Evolutionary conservation across 2,888 invertebrate species (phyloP).

Genomic region (Pachycephus smyrnensis): DNA sequence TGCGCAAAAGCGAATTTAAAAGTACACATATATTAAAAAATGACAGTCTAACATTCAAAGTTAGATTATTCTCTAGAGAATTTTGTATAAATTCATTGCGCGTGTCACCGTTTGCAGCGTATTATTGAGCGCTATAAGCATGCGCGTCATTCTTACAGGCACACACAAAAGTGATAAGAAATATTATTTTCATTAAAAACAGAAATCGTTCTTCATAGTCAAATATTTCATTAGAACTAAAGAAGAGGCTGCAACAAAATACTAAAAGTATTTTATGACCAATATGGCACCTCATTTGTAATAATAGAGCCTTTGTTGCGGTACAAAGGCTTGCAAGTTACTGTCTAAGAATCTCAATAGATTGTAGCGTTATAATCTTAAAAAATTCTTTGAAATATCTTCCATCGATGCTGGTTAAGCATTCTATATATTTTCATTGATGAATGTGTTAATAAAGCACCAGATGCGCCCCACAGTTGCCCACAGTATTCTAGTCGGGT

Average conservation of each 20-base stretch:
- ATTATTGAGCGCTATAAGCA: conserved; percentile 1
- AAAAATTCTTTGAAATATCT: not conserved
- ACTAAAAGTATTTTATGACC: not conserved
- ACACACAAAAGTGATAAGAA: not conserved
- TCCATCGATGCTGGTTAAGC: not conserved
- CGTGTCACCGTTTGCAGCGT: not conserved
- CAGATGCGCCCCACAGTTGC: not conserved
- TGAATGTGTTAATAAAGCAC: not conserved
- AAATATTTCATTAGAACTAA: not conserved
- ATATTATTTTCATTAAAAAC: not conserved
- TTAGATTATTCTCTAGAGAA: not conserved
- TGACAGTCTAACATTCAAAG: not conserved
- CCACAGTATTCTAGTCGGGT: not conserved
- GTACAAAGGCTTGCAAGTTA: not conserved
- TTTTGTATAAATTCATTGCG: not conserved
- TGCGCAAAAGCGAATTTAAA: not conserved
- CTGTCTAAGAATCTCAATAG: not conserved
- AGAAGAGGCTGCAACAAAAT: not conserved
- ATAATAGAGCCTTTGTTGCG: not conserved
- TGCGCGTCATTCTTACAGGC: not conserved
- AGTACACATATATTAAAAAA: not conserved
- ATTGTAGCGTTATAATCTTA: not conserved
- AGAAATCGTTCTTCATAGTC: not conserved
- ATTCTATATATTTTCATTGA: not conserved
- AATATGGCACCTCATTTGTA: not conserved